A percentile compares a stretch with the other conserved stretches of the same genome.
Evolutionary conservation across 2,888 invertebrate genomes (phyloP).

Genomic region (Gari tellinella): DNA sequence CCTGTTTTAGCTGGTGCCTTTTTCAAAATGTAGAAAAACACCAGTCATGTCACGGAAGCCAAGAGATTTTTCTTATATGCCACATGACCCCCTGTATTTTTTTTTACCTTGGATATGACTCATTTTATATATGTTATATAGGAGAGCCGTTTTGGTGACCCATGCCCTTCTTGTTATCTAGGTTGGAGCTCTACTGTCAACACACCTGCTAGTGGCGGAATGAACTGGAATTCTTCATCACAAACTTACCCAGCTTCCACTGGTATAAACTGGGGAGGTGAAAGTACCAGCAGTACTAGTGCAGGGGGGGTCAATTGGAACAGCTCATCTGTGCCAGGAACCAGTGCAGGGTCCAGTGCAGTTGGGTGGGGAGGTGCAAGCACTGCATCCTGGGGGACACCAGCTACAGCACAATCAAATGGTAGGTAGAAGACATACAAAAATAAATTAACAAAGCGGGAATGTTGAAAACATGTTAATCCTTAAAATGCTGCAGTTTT

Average conservation of each 20-base stretch:
- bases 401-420: slow-evolving; percentile 51
- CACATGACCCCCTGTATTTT: too few species aligned
- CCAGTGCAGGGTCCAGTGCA: slow-evolving; percentile 21
- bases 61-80: too few species aligned
- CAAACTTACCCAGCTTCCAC: slow-evolving; percentile 31
- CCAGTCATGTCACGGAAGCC: too few species aligned
- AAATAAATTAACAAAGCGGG: too few species aligned
- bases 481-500: too few species aligned
- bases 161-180: not conserved
- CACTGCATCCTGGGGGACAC: slow-evolving; percentile 40
- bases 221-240: slow-evolving; percentile 48
- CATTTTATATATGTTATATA: too few species aligned
- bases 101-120: too few species aligned
- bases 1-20: too few species aligned
- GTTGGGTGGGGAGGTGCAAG: slow-evolving; percentile 47
- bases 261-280: slow-evolving; percentile 70
- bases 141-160: too few species aligned
- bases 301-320: slow-evolving; percentile 49
- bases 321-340: slow-evolving; percentile 33
- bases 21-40: too few species aligned
- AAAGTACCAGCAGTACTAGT: slow-evolving; percentile 45
- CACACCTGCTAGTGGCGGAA: slow-evolving; percentile 18
- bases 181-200: slow-evolving; percentile 40
- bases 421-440: slow-evolving; percentile 36
- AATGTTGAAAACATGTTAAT: too few species aligned